Percentiles rank a stretch among this genome's conserved stretches.
Evolutionary conservation across 2,888 invertebrate genomes (phyloP).

Genomic region (Pollenia angustigena): DNA sequence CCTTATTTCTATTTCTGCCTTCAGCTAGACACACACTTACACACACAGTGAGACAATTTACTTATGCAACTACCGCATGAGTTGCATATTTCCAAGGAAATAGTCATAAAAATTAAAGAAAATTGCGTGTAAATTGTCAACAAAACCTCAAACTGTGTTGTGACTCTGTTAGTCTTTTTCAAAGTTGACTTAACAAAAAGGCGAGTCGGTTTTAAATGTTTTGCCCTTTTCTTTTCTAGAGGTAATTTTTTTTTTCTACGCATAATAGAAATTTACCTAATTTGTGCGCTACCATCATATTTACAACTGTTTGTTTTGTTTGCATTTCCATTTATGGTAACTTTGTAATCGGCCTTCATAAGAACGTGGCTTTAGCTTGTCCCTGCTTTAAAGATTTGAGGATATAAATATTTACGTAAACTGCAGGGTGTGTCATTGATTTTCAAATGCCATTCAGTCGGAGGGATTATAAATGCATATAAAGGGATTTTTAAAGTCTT

Average conservation of each 20-base stretch:
- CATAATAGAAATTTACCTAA: slow-evolving; percentile 54
- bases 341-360: neutral
- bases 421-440: slow-evolving; percentile 26
- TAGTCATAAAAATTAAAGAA: slow-evolving; percentile 26
- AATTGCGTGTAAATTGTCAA: slow-evolving; percentile 66
- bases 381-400: neutral
- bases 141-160: slow-evolving; percentile 59
- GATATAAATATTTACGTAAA: neutral
- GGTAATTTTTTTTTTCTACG: slow-evolving; percentile 13
- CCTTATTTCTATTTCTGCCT: neutral
- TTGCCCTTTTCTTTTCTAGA: slow-evolving; percentile 4
- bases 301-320: slow-evolving; percentile 10
- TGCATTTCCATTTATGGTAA: neutral
- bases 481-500: neutral
- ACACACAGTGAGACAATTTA: neutral
- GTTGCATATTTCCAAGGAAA: neutral
- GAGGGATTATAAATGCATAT: neutral
- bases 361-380: slow-evolving; percentile 47
- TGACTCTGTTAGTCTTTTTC: neutral
- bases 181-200: slow-evolving; percentile 25
- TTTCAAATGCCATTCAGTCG: slow-evolving; percentile 56
- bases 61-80: slow-evolving; percentile 1
- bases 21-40: neutral
- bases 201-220: slow-evolving; percentile 20
- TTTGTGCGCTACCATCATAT: slow-evolving; percentile 58